phyloP scores from a whole-genome alignment of 2,113 vertebrate species.

The Lagopus leucura region DNA sequence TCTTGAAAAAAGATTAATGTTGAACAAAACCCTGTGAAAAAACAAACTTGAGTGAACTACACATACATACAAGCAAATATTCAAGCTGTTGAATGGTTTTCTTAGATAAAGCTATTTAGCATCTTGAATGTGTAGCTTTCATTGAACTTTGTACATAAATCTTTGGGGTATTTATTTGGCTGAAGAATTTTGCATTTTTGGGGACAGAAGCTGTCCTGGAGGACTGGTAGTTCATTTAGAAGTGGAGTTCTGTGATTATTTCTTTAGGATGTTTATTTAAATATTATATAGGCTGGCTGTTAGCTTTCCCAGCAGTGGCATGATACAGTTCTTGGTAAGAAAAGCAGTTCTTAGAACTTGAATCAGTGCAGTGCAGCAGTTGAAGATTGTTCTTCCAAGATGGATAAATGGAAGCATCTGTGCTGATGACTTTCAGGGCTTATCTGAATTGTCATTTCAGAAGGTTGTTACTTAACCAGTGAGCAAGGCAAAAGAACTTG shows the following conservation, averaged over 20 bases:
- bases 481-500: background rate
- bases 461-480: background rate
- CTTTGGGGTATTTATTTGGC: background rate
- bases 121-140: fast-evolving
- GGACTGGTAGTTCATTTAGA: background rate
- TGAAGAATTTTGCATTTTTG: background rate
- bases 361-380: background rate
- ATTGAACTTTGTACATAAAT: background rate
- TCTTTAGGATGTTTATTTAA: background rate
- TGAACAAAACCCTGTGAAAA: background rate
- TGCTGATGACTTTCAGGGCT: background rate
- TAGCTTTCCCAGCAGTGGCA: background rate
- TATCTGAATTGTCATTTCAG: background rate
- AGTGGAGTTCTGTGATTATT: background rate
- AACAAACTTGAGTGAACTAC: background rate
- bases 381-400: background rate
- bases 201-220: background rate
- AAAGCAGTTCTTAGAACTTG: background rate
- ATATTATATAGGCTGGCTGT: fast-evolving
- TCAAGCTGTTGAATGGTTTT: background rate
- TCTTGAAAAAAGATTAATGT: background rate
- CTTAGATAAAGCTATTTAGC: background rate
- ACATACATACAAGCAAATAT: background rate
- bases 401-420: fast-evolving
- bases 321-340: background rate